phyloP scores from a whole-genome alignment of 2,113 vertebrate species.

The Apeltes quadracus region DNA sequence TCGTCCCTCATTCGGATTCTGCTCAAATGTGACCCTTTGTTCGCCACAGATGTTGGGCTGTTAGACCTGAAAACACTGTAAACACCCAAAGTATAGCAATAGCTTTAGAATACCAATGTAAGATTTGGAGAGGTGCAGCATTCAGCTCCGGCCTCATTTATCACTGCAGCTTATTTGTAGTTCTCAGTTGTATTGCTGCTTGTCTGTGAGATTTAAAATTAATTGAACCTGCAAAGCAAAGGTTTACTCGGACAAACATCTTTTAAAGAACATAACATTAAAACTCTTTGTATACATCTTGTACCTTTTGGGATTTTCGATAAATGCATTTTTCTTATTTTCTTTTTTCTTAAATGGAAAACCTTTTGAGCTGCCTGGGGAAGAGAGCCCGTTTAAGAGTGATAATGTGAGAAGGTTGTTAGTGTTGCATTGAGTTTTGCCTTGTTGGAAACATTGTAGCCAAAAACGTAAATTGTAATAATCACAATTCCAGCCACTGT shows the following conservation, averaged over 20 bases:
- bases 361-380: neutral
- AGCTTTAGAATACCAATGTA: slow-evolving; percentile 38
- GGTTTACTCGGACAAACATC: slow-evolving; percentile 1
- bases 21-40: slow-evolving; percentile 36
- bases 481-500: neutral
- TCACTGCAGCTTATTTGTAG: slow-evolving; percentile 17
- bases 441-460: neutral
- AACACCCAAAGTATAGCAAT: slow-evolving; percentile 40
- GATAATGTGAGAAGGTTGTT: neutral
- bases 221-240: slow-evolving; percentile 1
- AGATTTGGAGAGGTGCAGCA: neutral
- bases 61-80: slow-evolving; percentile 36
- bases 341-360: neutral
- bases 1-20: slow-evolving; percentile 53
- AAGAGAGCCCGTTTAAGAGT: neutral
- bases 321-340: neutral
- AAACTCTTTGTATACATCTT: neutral
- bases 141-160: slow-evolving; percentile 3
- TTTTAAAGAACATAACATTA: neutral
- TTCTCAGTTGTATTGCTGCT: neutral
- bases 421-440: neutral
- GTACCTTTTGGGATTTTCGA: neutral
- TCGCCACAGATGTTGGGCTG: slow-evolving; percentile 52
- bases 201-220: slow-evolving; percentile 15
- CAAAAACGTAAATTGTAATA: neutral